Conservation (phyloP, 2,113 vertebrate genomes). For the Chrysochloris asiatica region DNA sequence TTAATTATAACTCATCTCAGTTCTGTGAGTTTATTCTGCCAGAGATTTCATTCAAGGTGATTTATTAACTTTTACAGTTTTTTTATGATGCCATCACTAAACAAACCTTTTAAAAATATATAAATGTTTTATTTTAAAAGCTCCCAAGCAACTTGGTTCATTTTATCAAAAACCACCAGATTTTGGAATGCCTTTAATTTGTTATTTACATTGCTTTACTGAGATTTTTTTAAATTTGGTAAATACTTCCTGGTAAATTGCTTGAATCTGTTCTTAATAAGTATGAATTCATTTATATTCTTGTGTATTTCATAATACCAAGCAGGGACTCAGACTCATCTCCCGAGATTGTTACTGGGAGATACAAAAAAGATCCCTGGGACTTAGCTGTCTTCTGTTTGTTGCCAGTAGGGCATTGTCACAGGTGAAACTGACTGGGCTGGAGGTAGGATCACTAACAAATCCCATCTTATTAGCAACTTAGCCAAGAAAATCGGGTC, state of each 20-base stretch:
- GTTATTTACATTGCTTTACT: background rate
- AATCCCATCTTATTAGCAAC: background rate
- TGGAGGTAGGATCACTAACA: background rate
- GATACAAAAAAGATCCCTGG: background rate
- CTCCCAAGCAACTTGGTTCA: background rate
- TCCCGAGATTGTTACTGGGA: background rate
- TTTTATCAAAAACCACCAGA: conserved; percentile 16
- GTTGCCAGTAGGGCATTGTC: background rate
- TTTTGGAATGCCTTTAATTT: conserved; percentile 7
- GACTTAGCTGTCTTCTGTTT: background rate
- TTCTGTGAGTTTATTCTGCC: background rate
- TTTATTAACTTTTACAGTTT: conserved; percentile 18
- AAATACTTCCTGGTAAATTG: conserved; percentile 32
- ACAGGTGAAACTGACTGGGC: background rate
- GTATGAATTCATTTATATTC: background rate
- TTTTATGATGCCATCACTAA: background rate
- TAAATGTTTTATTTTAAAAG: background rate
- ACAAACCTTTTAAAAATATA: conserved; percentile 31
- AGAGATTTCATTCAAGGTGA: conserved; percentile 34
- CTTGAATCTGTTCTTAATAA: background rate
- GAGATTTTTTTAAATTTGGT: background rate
- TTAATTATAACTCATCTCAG: background rate
- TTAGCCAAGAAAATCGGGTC: background rate
- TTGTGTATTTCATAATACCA: background rate
- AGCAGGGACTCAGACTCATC: background rate